phyloP scores from a whole-genome alignment of 2,113 vertebrate species.

The Periophthalmus modestus region DNA sequence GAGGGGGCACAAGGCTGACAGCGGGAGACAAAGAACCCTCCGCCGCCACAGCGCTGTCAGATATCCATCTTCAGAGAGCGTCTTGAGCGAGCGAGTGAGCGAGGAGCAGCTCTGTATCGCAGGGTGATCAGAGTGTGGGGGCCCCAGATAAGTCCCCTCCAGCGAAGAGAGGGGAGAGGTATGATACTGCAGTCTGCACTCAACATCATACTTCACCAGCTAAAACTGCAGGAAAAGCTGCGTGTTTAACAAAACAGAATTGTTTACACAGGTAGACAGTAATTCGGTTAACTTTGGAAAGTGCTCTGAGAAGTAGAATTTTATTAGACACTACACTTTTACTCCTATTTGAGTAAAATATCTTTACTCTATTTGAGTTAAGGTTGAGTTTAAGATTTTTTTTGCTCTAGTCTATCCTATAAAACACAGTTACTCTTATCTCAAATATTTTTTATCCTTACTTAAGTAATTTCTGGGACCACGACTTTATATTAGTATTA shows the following conservation, averaged over 20 bases:
- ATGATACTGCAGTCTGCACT: conserved; percentile 13
- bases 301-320: no score
- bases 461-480: no score
- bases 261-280: background rate
- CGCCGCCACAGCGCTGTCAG: conserved; percentile 26
- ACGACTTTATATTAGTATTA: no score
- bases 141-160: conserved; percentile 66
- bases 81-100: conserved; percentile 58
- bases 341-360: no score
- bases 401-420: background rate
- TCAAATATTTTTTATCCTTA: no score
- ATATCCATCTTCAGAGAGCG: conserved; percentile 67
- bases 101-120: conserved; percentile 53
- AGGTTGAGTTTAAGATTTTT: no score
- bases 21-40: conserved; percentile 39
- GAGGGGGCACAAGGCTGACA: conserved; percentile 42
- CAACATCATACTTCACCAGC: conserved; percentile 10
- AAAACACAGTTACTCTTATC: no score
- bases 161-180: conserved; percentile 33
- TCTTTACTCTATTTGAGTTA: no score
- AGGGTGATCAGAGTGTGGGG: conserved; percentile 61
- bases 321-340: background rate
- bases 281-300: background rate
- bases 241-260: background rate
- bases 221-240: background rate